phyloP scores from a whole-genome alignment of 2,797 vertebrate species.

The Enteromius paludinosus region DNA sequence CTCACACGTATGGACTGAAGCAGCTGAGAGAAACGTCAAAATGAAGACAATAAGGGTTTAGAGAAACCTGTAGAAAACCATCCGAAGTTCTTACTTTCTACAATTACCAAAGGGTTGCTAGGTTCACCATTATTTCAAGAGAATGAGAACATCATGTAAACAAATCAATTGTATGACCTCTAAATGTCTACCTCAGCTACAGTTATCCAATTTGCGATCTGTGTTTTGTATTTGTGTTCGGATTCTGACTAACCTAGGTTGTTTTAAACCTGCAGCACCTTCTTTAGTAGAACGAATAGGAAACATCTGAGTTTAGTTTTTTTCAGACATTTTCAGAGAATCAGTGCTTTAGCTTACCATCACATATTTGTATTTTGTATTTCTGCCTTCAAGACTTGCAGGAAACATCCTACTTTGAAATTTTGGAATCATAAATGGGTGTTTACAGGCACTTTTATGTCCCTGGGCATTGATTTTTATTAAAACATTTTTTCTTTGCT shows the following conservation, averaged over 20 bases:
- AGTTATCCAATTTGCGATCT: background rate
- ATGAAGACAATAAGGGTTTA: background rate
- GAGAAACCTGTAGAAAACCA: background rate
- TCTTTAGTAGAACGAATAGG: background rate
- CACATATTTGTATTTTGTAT: background rate
- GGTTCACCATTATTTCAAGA: background rate
- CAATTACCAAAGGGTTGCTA: background rate
- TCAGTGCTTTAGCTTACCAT: background rate
- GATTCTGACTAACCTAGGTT: background rate
- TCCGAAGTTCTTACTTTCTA: background rate
- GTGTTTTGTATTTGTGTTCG: background rate
- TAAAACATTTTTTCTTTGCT: background rate
- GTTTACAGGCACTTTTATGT: background rate
- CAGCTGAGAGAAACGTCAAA: conserved; percentile 77
- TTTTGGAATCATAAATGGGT: background rate
- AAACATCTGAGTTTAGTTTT: background rate
- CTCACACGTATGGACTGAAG: conserved; percentile 89
- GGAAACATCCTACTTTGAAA: background rate
- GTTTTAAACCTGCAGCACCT: background rate
- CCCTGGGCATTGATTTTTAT: conserved; percentile 5
- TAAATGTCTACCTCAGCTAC: background rate
- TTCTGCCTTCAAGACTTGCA: background rate
- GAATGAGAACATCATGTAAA: background rate
- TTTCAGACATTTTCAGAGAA: background rate
- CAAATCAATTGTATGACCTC: conserved; percentile 8